phyloP scores from a whole-genome alignment of 1,140 invertebrate species.

The Prorops nasuta region DNA sequence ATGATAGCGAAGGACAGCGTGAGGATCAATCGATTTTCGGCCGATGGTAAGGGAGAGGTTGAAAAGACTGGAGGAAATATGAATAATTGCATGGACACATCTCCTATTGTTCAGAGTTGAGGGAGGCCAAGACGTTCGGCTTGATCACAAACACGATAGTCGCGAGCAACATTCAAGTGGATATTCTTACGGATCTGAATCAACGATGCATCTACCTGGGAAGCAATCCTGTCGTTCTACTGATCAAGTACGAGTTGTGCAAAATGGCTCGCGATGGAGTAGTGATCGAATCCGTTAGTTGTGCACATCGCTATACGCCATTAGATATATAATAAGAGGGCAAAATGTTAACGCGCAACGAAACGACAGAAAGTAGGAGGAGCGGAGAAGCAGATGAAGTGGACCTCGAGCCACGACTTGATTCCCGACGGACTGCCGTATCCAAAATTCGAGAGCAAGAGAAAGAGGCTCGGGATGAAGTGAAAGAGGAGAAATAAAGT shows the following conservation, averaged over 20 bases:
- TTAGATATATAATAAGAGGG: too few relatives aligned
- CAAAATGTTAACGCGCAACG: too few relatives aligned
- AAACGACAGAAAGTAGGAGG: too few relatives aligned
- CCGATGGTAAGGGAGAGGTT: too few relatives aligned
- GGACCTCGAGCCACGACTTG: too few relatives aligned
- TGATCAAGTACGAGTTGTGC: slow-evolving; percentile 42
- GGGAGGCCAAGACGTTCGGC: slow-evolving; percentile 33
- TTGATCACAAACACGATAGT: slow-evolving; percentile 35
- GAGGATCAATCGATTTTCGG: not conserved
- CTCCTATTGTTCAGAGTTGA: too few relatives aligned
- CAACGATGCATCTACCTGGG: slow-evolving; percentile 22
- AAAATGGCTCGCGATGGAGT: slow-evolving; percentile 22
- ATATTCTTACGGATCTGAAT: slow-evolving; percentile 14
- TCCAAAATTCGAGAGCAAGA: slow-evolving; percentile 9
- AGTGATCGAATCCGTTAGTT: slow-evolving; percentile 28
- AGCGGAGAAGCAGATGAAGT: too few relatives aligned
- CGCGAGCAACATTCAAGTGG: slow-evolving; percentile 23
- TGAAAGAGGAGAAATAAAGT: too few relatives aligned
- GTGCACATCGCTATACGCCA: too few relatives aligned
- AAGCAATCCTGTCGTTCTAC: slow-evolving; percentile 19
- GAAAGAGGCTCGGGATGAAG: too few relatives aligned
- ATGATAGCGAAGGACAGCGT: not conserved
- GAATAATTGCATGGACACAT: too few relatives aligned
- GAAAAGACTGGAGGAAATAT: too few relatives aligned
- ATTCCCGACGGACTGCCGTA: slow-evolving; percentile 30